phyloP scores from a whole-genome alignment of 2,113 vertebrate species.

The Hemichromis elongatus region DNA sequence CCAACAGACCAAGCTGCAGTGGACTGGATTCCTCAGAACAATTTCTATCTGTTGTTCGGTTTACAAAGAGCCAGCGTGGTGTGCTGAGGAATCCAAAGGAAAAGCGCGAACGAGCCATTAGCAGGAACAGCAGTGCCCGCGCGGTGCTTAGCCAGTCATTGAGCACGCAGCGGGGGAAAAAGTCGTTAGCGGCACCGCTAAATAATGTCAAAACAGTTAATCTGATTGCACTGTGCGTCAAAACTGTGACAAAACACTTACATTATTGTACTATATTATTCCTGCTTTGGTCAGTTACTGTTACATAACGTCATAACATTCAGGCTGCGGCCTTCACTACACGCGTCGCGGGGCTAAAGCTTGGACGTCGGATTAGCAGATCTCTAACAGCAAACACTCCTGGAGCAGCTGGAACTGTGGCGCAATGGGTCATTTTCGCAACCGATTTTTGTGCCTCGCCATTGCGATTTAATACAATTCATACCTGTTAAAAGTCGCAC shows the following conservation, averaged over 20 bases:
- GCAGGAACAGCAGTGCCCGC: not conserved
- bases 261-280: not conserved
- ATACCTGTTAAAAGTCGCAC: conserved; percentile 10
- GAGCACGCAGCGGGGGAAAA: not conserved
- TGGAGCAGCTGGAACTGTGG: not conserved
- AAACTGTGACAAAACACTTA: not conserved
- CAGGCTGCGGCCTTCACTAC: not conserved
- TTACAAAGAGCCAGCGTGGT: not conserved
- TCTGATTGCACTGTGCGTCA: not conserved
- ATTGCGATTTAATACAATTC: not conserved
- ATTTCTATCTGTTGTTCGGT: accelerated
- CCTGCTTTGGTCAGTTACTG: not conserved
- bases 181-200: not conserved
- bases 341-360: not conserved
- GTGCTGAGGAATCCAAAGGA: not conserved
- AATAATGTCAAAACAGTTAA: not conserved
- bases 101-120: not conserved
- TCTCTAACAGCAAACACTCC: not conserved
- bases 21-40: not conserved
- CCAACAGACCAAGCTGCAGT: not conserved
- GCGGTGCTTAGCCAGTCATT: not conserved
- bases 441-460: not conserved
- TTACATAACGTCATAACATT: not conserved
- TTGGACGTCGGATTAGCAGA: not conserved
- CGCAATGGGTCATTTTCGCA: not conserved